phyloP scores from a whole-genome alignment of 2,888 invertebrate species.

The Lasioglossum oenotherae region DNA sequence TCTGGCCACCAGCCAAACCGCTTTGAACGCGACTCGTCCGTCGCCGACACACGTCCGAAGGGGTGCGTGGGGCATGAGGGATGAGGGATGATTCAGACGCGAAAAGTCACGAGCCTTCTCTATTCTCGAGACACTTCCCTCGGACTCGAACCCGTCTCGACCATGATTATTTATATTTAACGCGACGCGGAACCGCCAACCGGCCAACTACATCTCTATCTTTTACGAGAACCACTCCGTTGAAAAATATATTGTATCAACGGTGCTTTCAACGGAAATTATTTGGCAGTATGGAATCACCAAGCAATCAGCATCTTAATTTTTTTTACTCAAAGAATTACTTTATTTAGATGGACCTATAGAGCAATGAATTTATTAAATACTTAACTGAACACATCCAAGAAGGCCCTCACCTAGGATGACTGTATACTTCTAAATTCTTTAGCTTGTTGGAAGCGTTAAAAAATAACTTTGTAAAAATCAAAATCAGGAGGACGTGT shows the following conservation, averaged over 20 bases:
- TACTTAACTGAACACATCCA: no score
- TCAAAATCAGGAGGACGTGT: no score
- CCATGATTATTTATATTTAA: not conserved
- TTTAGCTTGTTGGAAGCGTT: no score
- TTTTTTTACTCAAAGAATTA: not conserved
- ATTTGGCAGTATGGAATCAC: not conserved
- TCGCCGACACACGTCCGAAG: not conserved
- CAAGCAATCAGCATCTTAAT: not conserved
- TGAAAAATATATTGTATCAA: not conserved
- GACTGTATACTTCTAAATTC: no score
- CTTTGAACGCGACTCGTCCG: constrained; percentile 25
- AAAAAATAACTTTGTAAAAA: no score
- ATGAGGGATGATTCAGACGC: not conserved
- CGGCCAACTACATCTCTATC: not conserved
- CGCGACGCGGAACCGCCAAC: not conserved
- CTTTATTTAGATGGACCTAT: not conserved
- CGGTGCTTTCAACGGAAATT: no score
- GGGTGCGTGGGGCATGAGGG: constrained; percentile 17
- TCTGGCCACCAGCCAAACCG: constrained; percentile 55
- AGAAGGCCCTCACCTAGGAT: no score
- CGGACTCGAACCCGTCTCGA: not conserved
- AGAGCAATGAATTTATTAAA: no score
- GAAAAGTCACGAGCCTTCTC: constrained; percentile 32
- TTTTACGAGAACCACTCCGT: not conserved
- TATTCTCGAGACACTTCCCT: constrained; percentile 8